Conservation (phyloP, 2,888 invertebrate species). For the Ochropacha duplaris region DNA sequence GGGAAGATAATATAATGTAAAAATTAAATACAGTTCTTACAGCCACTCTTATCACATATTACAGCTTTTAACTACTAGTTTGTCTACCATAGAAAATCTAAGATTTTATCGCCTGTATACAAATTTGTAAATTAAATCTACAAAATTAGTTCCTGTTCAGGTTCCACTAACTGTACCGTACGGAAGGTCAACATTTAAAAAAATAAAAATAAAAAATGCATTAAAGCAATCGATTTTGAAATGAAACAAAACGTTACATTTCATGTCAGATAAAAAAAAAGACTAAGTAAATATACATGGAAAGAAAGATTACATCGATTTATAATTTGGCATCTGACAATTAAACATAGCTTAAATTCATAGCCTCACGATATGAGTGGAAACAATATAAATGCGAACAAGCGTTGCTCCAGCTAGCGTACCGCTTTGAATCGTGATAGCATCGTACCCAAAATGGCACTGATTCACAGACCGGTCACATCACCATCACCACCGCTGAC, state of each 20-base stretch:
- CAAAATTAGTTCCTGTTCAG: conserved; percentile 60
- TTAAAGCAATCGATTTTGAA: conserved; percentile 54
- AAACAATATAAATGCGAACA: conserved; percentile 66
- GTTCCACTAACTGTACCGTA: conserved; percentile 52
- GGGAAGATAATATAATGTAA: conserved; percentile 60
- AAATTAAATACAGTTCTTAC: conserved; percentile 70
- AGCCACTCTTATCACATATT: conserved; percentile 82
- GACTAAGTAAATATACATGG: conserved; percentile 16
- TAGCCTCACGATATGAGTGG: conserved; percentile 54
- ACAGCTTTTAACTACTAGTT: conserved; percentile 73
- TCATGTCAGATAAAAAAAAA: conserved; percentile 51
- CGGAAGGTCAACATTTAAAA: conserved; percentile 59
- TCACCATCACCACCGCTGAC: conserved; percentile 15
- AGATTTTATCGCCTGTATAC: conserved; percentile 71
- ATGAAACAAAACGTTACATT: conserved; percentile 45
- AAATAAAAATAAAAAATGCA: conserved; percentile 51
- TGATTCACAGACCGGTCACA: conserved; percentile 19
- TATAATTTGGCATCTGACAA: conserved; percentile 78
- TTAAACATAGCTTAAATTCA: conserved; percentile 63
- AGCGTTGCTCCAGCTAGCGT: conserved; percentile 50
- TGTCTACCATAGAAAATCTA: conserved; percentile 81
- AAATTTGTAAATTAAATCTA: conserved; percentile 71
- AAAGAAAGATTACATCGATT: conserved; percentile 46
- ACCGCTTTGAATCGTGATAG: conserved; percentile 24
- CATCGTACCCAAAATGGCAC: conserved; percentile 33